Conservation (phyloP, 2,797 vertebrate species). For the Melanotaenia pygmaea region DNA sequence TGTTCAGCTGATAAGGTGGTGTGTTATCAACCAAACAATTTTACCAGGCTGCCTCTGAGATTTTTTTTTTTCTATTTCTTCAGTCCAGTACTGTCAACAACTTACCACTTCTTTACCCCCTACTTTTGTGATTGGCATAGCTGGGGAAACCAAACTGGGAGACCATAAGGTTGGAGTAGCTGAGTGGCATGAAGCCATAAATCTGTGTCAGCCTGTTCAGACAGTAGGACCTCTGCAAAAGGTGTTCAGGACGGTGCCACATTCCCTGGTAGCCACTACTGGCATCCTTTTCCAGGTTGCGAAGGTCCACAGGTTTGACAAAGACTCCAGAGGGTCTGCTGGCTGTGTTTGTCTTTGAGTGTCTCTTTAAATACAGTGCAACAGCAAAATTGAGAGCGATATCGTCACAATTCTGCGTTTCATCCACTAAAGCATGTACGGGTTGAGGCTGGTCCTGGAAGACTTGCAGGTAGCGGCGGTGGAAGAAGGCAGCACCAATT, state of each 20-base stretch:
- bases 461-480: constrained; percentile 86
- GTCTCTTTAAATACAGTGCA: constrained; percentile 75
- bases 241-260: constrained; percentile 94
- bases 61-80: background rate
- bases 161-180: constrained; percentile 94
- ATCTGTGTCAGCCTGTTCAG: constrained; percentile 90
- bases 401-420: constrained; percentile 96
- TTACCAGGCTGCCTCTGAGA: constrained; percentile 4
- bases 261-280: constrained; percentile 91
- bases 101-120: constrained; percentile 75
- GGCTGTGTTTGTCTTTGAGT: constrained; percentile 12
- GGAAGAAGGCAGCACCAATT: constrained; percentile 93
- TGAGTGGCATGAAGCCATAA: constrained; percentile 91
- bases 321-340: constrained; percentile 88
- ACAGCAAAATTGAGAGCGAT: constrained; percentile 94
- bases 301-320: constrained; percentile 92
- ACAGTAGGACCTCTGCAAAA: constrained; percentile 94
- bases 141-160: constrained; percentile 95
- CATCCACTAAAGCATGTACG: constrained; percentile 87
- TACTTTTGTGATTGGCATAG: constrained; percentile 93
- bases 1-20: background rate
- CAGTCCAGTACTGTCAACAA: background rate
- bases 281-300: constrained; percentile 91
- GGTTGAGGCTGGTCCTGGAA: constrained; percentile 88
- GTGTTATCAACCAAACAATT: background rate